These are phyloP conservation scores for Malthinus seriepunctatus DNA, from an alignment of 2,888 invertebrate genomes.

Conservation along the genomic window DNA sequence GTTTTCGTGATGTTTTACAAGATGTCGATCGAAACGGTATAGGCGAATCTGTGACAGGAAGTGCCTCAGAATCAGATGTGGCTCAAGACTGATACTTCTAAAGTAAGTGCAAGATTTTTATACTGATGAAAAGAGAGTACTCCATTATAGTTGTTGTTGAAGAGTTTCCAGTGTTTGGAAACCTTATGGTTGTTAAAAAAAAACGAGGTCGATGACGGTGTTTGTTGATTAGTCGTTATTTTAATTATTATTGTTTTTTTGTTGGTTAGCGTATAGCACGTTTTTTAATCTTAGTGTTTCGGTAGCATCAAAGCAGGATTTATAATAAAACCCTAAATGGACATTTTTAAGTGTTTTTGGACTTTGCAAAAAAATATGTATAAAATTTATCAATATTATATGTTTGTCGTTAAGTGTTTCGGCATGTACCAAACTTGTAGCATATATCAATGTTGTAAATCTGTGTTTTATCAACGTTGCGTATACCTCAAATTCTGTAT, in stretches of 20 bases:
- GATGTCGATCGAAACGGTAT: conserved; percentile 50
- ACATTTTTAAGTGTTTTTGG: conserved; percentile 43
- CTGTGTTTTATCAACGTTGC: conserved; percentile 58
- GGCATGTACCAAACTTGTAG: conserved; percentile 44
- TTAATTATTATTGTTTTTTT: conserved; percentile 38
- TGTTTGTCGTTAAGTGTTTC: conserved; percentile 42
- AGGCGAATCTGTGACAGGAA: conserved; percentile 44
- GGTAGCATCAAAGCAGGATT: conserved; percentile 40
- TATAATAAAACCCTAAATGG: conserved; percentile 34
- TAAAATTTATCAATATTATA: conserved; percentile 40
- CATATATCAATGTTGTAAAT: conserved; percentile 52
- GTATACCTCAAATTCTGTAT: conserved; percentile 58
- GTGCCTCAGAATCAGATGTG: conserved; percentile 54
- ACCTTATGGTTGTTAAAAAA: conserved; percentile 40
- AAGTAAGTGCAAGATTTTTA: conserved; percentile 51
- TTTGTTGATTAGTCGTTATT: conserved; percentile 52
- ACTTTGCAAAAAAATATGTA: conserved; percentile 38
- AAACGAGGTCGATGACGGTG: conserved; percentile 52
- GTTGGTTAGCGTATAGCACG: conserved; percentile 39
- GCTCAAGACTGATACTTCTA: conserved; percentile 55
- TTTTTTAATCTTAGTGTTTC: conserved; percentile 41
- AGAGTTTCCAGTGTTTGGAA: conserved; percentile 29
- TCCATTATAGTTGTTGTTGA: conserved; percentile 27
- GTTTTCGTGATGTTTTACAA: conserved; percentile 48
- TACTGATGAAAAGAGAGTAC: conserved; percentile 43